Base-by-base conservation (phyloP, 35 echinoderm and acorn worm species). In the Heliocidaris erythrogramma region DNA sequence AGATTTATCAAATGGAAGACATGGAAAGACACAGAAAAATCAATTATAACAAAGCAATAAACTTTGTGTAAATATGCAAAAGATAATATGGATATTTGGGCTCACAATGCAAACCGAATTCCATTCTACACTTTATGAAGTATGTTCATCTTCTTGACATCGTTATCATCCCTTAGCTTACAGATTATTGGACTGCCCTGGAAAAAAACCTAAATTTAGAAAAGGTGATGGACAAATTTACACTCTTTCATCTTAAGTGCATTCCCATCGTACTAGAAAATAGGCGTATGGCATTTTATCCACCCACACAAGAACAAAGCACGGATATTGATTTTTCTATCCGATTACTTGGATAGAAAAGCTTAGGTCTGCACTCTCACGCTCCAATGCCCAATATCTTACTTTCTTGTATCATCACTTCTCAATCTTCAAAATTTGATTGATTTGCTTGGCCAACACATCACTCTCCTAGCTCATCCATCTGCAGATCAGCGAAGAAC, bases 371-470 rank as follows among this genome's bases (percentile, higher is more conserved):
- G n/a, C 65, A 78, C 65, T 78, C 65, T 78, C 18, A 78, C 65
- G 5, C 65, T 78, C n/a, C 21, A 18, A 21, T 78, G 65, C 65
- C 65, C 21, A n/a, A 78, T 78, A 78, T 78, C 65, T 78, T 78
- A 78, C 27, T 78, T 78, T n/a, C 65, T 78, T 78, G 65, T 78
- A 78, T 78, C 65, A 27, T 78, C 65, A 8, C 65, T 78, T 21
- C 65, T 78, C 65, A n/a, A 78, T 78, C 65, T 78, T 78, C 65
- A 42, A 78, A 78, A 27, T 78, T n/a, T 78, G 65, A 78, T 78
- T 78, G 65, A 78, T 78, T 78, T 78, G 7, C 65, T 27, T 78
- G 65, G 65, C 27, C 65, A 9, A 18, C 65, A 78, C 65, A 78
- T 78, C 65, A 78, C 65, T 78, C 27, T 78, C 65, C 6, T 7